Conservation (phyloP, 2,888 invertebrate genomes). For the Chorisops tibialis region DNA sequence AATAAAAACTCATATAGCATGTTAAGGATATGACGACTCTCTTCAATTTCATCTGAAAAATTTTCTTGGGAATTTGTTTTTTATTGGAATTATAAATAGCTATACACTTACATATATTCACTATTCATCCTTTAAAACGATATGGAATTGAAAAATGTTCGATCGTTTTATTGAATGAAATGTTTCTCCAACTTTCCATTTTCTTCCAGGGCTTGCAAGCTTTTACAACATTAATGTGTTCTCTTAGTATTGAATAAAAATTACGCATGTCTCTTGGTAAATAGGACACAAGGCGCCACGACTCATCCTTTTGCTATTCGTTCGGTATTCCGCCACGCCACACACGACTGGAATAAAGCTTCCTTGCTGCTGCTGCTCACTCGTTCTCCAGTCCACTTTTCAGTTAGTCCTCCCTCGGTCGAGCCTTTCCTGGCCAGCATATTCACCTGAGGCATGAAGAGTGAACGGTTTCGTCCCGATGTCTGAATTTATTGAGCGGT, state of each 20-base stretch:
- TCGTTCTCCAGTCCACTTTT: not conserved
- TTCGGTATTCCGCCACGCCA: not conserved
- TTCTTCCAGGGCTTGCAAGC: not conserved
- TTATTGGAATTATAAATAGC: too few species aligned
- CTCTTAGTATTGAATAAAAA: constrained; percentile 28
- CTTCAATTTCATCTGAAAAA: too few species aligned
- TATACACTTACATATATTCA: too few species aligned
- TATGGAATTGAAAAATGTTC: too few species aligned
- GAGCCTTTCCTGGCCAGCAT: not conserved
- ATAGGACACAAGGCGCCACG: constrained; percentile 33
- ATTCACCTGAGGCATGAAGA: not conserved
- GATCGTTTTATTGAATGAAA: too few species aligned
- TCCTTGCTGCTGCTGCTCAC: not conserved
- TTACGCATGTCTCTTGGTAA: constrained; percentile 33
- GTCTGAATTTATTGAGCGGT: constrained; percentile 17
- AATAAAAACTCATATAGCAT: too few species aligned
- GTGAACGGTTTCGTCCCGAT: not conserved
- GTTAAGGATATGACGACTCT: too few species aligned
- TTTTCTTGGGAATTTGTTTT: too few species aligned
- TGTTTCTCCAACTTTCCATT: too few species aligned
- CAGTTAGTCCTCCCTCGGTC: not conserved
- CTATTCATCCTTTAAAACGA: too few species aligned
- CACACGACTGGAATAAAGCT: not conserved
- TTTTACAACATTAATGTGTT: constrained; percentile 23
- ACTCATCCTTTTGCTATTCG: not conserved